phyloP scores from a whole-genome alignment of 2,113 vertebrate species.

The Vulpes lagopus region DNA sequence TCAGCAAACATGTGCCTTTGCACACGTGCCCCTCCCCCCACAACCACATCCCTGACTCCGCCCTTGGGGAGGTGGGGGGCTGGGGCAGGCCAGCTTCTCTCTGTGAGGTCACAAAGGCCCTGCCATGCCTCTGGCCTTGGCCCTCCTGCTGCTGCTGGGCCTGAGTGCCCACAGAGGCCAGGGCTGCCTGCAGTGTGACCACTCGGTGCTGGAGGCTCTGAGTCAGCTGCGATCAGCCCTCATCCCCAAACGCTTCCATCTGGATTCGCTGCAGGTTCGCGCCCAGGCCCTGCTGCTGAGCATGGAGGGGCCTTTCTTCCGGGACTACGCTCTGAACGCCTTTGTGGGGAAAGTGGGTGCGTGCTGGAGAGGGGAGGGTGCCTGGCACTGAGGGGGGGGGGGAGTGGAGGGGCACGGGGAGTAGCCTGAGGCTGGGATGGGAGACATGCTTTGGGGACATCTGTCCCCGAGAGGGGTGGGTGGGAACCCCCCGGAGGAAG shows the following conservation, averaged over 20 bases:
- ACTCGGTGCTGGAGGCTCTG: neutral
- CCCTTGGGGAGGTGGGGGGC: neutral
- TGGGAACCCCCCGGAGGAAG: neutral
- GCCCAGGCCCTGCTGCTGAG: constrained; percentile 63
- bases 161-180: neutral
- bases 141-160: neutral
- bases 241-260: constrained; percentile 40
- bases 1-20: neutral
- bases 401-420: neutral
- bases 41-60: neutral
- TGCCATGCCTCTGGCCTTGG: constrained; percentile 17
- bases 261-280: constrained; percentile 1
- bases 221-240: neutral
- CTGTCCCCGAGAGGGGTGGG: neutral
- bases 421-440: neutral
- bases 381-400: neutral
- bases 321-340: constrained; percentile 70
- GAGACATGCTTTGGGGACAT: neutral
- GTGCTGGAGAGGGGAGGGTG: neutral
- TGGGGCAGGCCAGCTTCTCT: neutral
- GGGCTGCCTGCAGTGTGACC: constrained; percentile 82
- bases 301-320: constrained; percentile 82
- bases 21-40: neutral
- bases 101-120: constrained; percentile 34
- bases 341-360: constrained; percentile 81